Base-by-base conservation (phyloP, 2,113 vertebrate species). In the Turdus rufiventris region DNA sequence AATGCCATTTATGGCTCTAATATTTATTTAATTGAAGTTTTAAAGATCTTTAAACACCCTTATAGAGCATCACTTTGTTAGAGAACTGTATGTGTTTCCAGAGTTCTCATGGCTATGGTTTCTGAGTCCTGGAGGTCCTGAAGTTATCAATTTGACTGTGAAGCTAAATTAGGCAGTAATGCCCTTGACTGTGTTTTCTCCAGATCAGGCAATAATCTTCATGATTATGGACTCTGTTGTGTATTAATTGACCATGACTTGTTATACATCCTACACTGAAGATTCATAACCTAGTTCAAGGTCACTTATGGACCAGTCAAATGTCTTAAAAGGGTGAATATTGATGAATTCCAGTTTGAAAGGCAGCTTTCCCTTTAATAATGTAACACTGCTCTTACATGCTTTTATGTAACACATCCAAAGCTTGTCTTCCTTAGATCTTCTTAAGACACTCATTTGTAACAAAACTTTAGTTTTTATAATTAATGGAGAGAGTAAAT, bases 181-280 rank as follows among this genome's bases (percentile, higher is more conserved):
- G 89, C 61, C 86, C 84, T 96, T 95, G 88, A 79, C 85, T 78
- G 19, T 84, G 71, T 87, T 95, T 91, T 74, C 72, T 93, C 66
- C 70, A 89, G 83, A 91, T 88, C 77, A 83, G 67, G 81, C 81
- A 94, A 53, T 94, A 91, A 86, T 89, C 71, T 66, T 43, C 29
- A 67, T 82, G 51, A 83, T 96, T 89, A 91, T 68, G 26, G 58
- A 34, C 74, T 97, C 77, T 91, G 71, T 92, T 94, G 87, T 94
- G 36, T 85, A 79, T 95, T 95, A 95, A 93, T 91, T 95, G 91
- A 83, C 81, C 89, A 50, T 92, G 81, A 91, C 91, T 92, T 92
- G 77, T 82, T 91, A 79, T 58, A 70, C 73, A 74, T 91, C 53
- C 77, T 91, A 67, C 85, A 62, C 33, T 51, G 91, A 93, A 70